Percentiles rank a stretch among this genome's conserved stretches.
These are phyloP conservation scores for Eristalis pertinax DNA, from an alignment of 2,888 invertebrate genomes.

Conservation along the genomic window DNA sequence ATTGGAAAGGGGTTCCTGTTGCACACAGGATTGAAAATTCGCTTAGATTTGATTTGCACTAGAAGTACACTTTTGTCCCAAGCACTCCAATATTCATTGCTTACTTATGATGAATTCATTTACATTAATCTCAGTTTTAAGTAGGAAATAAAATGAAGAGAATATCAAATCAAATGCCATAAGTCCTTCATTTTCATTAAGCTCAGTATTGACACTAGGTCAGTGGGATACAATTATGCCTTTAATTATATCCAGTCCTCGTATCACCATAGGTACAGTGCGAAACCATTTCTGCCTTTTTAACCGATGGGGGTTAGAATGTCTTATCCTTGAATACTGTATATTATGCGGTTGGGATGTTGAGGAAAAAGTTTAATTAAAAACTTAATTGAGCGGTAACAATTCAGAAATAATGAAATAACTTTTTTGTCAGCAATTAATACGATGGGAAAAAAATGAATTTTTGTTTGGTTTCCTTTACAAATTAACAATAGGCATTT, in stretches of 20 bases:
- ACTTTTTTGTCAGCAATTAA: conserved; percentile 33
- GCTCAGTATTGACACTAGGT: conserved; percentile 16
- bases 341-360: neutral
- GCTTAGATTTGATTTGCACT: no score
- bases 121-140: neutral
- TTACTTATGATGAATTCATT: neutral
- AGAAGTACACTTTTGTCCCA: no score
- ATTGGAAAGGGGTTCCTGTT: no score
- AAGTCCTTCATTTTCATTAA: neutral
- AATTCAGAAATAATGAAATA: conserved; percentile 39
- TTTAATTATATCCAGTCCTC: conserved; percentile 5
- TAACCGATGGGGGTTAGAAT: neutral
- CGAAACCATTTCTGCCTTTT: neutral
- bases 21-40: no score
- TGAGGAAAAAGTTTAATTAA: conserved; percentile 44
- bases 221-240: conserved; percentile 21
- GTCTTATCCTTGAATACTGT: conserved; percentile 6
- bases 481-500: neutral
- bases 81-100: neutral
- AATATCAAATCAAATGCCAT: neutral
- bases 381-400: conserved; percentile 44
- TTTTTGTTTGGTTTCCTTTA: neutral
- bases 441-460: neutral
- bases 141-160: neutral
- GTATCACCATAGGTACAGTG: neutral